phyloP scores from a whole-genome alignment of 2,797 vertebrate species.

The Fratercula arctica region DNA sequence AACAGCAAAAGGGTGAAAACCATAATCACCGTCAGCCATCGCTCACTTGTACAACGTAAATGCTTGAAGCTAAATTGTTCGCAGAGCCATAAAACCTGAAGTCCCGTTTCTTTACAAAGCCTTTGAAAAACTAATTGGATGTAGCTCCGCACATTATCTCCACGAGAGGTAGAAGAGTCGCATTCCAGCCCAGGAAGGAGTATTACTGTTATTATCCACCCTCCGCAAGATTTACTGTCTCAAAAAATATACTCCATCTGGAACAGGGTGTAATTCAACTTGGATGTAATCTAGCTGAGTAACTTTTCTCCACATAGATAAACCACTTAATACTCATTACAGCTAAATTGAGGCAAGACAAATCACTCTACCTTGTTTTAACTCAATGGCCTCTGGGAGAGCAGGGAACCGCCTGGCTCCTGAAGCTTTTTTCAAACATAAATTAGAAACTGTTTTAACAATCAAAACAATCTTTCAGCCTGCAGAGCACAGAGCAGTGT shows the following conservation, averaged over 20 bases:
- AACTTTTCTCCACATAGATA: conserved; percentile 54
- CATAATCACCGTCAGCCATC: neutral
- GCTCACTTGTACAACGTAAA: neutral
- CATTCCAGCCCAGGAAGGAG: neutral
- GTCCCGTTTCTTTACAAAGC: neutral
- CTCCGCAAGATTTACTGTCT: conserved; percentile 45
- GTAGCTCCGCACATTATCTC: neutral
- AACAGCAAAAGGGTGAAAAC: neutral
- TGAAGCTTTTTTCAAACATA: conserved; percentile 24
- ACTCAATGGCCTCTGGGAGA: conserved; percentile 1
- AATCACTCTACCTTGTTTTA: conserved; percentile 53
- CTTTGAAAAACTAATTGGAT: conserved; percentile 21
- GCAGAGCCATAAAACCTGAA: neutral
- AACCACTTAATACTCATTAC: conserved; percentile 66
- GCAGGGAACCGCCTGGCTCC: conserved; percentile 6
- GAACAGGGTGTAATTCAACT: conserved; percentile 29
- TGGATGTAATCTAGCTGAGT: conserved; percentile 41
- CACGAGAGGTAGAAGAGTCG: neutral
- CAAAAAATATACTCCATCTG: conserved; percentile 51
- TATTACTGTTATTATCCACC: conserved; percentile 17
- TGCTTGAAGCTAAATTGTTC: neutral
- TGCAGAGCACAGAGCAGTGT: neutral
- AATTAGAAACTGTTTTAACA: conserved; percentile 44
- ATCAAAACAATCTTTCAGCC: conserved; percentile 3
- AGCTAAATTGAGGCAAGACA: conserved; percentile 48